Percentiles rank a stretch among this genome's conserved stretches.
Conservation (phyloP, 2,888 invertebrate genomes). For the Perithous albicinctus region DNA sequence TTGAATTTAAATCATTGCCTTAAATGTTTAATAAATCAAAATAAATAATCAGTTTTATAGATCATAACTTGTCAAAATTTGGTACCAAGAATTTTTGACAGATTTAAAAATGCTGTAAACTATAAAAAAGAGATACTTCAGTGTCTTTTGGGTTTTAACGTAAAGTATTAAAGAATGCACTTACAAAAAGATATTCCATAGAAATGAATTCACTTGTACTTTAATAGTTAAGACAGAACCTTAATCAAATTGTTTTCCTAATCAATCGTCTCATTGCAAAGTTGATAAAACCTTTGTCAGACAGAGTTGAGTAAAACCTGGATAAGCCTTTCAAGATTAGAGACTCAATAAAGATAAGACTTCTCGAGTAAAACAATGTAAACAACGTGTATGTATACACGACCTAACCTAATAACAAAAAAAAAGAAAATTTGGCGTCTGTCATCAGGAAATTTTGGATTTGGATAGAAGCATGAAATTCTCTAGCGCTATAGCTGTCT, state of each 20-base stretch:
- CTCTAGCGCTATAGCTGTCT: background rate
- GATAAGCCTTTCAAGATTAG: background rate
- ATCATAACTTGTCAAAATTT: no score
- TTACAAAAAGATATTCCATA: no score
- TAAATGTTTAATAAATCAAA: background rate
- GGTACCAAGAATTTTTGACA: background rate
- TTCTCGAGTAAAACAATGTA: conserved; percentile 46
- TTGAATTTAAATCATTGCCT: background rate
- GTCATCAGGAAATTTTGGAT: background rate
- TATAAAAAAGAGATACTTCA: background rate
- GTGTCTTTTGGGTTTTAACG: no score
- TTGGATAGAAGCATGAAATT: background rate
- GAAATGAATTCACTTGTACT: no score
- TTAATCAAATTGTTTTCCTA: no score
- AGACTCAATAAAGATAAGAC: conserved; percentile 9
- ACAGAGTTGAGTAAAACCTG: background rate
- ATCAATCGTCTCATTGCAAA: no score
- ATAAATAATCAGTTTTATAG: background rate
- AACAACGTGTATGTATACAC: conserved; percentile 45
- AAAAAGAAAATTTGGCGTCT: conserved; percentile 12
- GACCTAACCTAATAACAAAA: conserved; percentile 26
- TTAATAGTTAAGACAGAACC: no score
- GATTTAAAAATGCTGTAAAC: background rate
- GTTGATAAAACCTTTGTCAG: background rate
- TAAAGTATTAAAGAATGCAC: no score